These are phyloP conservation scores for Cairina moschata DNA, from an alignment of 2,113 vertebrate genomes.

Conservation along the genomic window DNA sequence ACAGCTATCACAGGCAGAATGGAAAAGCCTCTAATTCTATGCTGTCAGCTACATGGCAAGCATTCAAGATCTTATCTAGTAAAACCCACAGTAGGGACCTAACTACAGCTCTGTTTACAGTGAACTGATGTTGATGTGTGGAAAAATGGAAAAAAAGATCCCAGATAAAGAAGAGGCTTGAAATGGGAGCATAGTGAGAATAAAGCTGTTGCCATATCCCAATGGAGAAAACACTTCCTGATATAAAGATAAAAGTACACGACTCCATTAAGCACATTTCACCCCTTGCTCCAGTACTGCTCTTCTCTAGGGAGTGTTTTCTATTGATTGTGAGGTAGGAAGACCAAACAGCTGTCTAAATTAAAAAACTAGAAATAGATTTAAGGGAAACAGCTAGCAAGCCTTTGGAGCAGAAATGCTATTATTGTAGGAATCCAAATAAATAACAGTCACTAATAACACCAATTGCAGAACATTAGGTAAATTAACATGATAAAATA, in stretches of 20 bases:
- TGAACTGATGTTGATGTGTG: neutral
- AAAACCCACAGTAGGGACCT: neutral
- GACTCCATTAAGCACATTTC: conserved; percentile 9
- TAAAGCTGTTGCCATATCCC: neutral
- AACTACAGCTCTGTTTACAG: neutral
- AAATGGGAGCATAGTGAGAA: neutral
- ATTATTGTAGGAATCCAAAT: conserved; percentile 18
- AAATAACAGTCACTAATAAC: conserved; percentile 11
- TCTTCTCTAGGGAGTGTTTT: conserved; percentile 11
- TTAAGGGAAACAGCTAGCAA: conserved; percentile 14
- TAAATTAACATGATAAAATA: conserved; percentile 10
- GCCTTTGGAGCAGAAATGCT: conserved; percentile 12
- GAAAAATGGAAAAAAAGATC: neutral
- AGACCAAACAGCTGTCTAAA: conserved; percentile 9
- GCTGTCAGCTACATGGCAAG: neutral
- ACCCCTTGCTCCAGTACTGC: neutral
- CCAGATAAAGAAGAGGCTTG: neutral
- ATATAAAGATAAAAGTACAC: neutral
- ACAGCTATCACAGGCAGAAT: neutral
- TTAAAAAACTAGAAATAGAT: neutral
- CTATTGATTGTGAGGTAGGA: conserved; percentile 23
- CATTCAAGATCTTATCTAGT: neutral
- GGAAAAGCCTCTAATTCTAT: neutral
- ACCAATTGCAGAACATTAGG: conserved; percentile 3
- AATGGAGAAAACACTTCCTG: conserved; percentile 10